phyloP scores from a whole-genome alignment of 1,140 invertebrate genomes.

The Scaptodrosophila lebanonensis region DNA sequence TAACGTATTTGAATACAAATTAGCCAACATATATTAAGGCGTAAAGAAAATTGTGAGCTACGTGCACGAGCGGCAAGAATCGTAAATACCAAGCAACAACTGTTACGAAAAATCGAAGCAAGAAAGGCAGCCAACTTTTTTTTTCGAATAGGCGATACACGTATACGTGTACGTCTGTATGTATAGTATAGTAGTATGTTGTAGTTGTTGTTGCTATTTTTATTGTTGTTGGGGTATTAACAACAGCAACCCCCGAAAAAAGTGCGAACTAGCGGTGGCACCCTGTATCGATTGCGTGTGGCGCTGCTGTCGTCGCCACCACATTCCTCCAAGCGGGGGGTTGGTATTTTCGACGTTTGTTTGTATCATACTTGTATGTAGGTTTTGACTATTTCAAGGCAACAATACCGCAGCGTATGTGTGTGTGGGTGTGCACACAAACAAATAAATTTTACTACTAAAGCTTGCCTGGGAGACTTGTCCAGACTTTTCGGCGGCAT shows the following conservation, averaged over 20 bases:
- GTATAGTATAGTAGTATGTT: too few relatives aligned
- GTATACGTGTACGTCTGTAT: too few relatives aligned
- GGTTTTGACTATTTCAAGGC: slow-evolving; percentile 26
- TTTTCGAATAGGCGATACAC: too few relatives aligned
- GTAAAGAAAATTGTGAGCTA: too few relatives aligned
- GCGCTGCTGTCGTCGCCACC: slow-evolving; percentile 36
- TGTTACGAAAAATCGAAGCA: slow-evolving; percentile 48
- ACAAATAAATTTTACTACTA: slow-evolving; percentile 60
- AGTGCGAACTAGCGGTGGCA: slow-evolving; percentile 14
- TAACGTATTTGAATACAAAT: slow-evolving; percentile 66
- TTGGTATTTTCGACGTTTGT: slow-evolving; percentile 29
- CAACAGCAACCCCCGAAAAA: background rate
- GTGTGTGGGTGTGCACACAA: slow-evolving; percentile 22
- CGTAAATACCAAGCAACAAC: slow-evolving; percentile 62
- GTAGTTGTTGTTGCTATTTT: too few relatives aligned
- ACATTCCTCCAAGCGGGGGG: slow-evolving; percentile 17
- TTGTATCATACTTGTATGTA: slow-evolving; percentile 4
- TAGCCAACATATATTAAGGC: slow-evolving; percentile 64
- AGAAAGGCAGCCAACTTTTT: slow-evolving; percentile 4
- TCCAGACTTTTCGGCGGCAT: slow-evolving; percentile 66
- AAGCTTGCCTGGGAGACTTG: slow-evolving; percentile 26
- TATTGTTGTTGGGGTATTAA: too few relatives aligned
- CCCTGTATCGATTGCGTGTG: slow-evolving; percentile 48
- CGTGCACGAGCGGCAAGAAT: slow-evolving; percentile 49
- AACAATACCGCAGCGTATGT: too few relatives aligned